Evolutionary conservation across 2,113 vertebrate genomes (phyloP).

Genomic region (Nesogale talazaci): DNA sequence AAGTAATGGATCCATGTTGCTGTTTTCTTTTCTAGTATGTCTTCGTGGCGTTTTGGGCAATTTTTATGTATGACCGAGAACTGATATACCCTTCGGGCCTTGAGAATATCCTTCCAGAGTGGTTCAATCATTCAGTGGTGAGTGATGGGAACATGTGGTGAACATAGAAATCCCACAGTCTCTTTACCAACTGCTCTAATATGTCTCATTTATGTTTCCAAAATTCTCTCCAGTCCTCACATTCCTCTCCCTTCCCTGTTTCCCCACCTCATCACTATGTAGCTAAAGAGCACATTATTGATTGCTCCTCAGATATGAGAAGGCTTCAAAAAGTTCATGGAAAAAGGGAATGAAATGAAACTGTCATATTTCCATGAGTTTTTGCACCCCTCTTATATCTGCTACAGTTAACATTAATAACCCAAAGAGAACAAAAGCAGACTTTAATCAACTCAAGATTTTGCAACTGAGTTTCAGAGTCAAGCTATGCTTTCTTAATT

Average conservation of each 20-base stretch:
- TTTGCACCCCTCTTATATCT: neutral
- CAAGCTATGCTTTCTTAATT: slow-evolving; percentile 44
- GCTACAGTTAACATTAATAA: slow-evolving; percentile 17
- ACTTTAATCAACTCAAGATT: slow-evolving; percentile 47
- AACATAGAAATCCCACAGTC: slow-evolving; percentile 18
- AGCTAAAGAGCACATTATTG: slow-evolving; percentile 52
- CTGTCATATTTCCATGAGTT: too few relatives aligned
- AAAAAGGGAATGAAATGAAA: too few relatives aligned
- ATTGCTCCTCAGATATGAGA: neutral
- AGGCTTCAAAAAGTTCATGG: too few relatives aligned
- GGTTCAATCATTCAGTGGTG: slow-evolving; percentile 95
- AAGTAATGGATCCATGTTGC: slow-evolving; percentile 17
- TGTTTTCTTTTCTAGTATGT: slow-evolving; percentile 87
- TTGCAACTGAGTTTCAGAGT: slow-evolving; percentile 11
- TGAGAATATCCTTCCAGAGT: slow-evolving; percentile 89
- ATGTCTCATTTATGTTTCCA: slow-evolving; percentile 34
- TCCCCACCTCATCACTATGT: slow-evolving; percentile 44
- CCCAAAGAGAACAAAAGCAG: neutral
- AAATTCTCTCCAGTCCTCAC: slow-evolving; percentile 1
- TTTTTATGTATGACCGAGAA: slow-evolving; percentile 91
- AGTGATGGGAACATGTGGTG: slow-evolving; percentile 77
- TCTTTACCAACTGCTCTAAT: neutral
- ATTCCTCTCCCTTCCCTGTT: slow-evolving; percentile 4
- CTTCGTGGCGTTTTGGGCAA: slow-evolving; percentile 90
- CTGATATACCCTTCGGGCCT: slow-evolving; percentile 91